These are phyloP conservation scores for Pristionchus japonicus DNA, from an alignment of 2,888 invertebrate species.

Conservation along the genomic window DNA sequence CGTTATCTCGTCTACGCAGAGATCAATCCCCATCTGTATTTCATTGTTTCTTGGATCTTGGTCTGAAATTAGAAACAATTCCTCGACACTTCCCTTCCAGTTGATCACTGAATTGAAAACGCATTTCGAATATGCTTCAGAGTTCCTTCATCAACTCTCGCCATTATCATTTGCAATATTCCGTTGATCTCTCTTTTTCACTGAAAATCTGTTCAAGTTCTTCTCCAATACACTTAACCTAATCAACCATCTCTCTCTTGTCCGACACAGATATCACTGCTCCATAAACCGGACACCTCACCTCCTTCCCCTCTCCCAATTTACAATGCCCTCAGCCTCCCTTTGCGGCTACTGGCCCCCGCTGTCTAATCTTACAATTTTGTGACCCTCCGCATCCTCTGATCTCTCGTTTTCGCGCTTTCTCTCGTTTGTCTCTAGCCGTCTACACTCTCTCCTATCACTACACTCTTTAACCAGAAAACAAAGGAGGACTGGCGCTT, in stretches of 20 bases:
- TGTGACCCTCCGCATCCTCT: neutral
- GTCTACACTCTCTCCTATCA: neutral
- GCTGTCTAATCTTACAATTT: slow-evolving; percentile 31
- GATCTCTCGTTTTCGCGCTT: neutral
- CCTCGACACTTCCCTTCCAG: too few relatives aligned
- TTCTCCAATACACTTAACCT: too few relatives aligned
- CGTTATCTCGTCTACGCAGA: too few relatives aligned
- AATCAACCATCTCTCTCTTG: neutral
- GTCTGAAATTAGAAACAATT: too few relatives aligned
- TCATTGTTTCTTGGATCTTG: too few relatives aligned
- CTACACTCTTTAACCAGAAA: neutral
- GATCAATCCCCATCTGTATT: too few relatives aligned
- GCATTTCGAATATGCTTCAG: neutral
- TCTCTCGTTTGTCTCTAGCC: neutral
- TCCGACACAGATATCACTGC: neutral
- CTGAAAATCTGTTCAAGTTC: too few relatives aligned
- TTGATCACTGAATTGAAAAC: too few relatives aligned
- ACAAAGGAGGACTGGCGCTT: neutral
- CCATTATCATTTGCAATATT: too few relatives aligned
- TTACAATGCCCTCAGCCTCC: slow-evolving; percentile 4
- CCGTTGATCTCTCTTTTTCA: too few relatives aligned
- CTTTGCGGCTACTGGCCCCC: slow-evolving; percentile 18
- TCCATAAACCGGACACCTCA: slow-evolving; percentile 24
- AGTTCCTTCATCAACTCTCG: neutral
- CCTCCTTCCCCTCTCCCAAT: neutral